phyloP scores from a whole-genome alignment of 2,888 invertebrate genomes.

The Agrypnus murinus region DNA sequence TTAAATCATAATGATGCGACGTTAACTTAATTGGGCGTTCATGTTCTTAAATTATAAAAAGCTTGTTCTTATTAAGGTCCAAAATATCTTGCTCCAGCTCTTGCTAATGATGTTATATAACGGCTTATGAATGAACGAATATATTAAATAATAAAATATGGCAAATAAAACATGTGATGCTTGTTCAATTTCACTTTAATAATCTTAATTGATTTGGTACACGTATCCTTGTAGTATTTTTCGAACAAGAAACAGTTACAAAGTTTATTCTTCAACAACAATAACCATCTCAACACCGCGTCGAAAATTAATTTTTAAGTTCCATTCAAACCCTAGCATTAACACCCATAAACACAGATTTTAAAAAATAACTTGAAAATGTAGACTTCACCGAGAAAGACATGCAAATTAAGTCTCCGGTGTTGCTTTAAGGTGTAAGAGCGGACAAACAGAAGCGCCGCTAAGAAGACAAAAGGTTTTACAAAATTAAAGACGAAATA shows the following conservation, averaged over 20 bases:
- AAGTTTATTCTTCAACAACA: neutral
- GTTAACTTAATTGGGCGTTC: slow-evolving; percentile 41
- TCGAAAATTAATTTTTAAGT: too few relatives aligned
- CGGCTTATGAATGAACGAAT: slow-evolving; percentile 36
- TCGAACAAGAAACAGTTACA: slow-evolving; percentile 29
- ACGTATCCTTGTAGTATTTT: slow-evolving; percentile 20
- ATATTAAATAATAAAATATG: slow-evolving; percentile 38
- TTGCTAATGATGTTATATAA: slow-evolving; percentile 42
- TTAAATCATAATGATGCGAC: slow-evolving; percentile 38
- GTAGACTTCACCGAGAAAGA: slow-evolving; percentile 6
- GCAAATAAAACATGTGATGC: slow-evolving; percentile 9
- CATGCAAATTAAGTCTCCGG: slow-evolving; percentile 23
- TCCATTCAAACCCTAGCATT: slow-evolving; percentile 3
- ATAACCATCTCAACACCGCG: too few relatives aligned
- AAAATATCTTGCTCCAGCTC: slow-evolving; percentile 23
- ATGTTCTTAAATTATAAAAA: slow-evolving; percentile 37
- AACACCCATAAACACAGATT: slow-evolving; percentile 14
- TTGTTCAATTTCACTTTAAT: slow-evolving; percentile 14
- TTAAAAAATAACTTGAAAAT: slow-evolving; percentile 6
- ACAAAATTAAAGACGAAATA: slow-evolving; percentile 55
- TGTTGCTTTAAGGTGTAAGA: slow-evolving; percentile 31
- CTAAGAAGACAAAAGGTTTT: slow-evolving; percentile 33
- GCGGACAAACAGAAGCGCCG: slow-evolving; percentile 39
- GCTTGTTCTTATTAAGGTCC: slow-evolving; percentile 34
- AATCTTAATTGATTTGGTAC: slow-evolving; percentile 23